Conservation (phyloP, 2,888 invertebrate species). For the Scaptomyza flava region DNA sequence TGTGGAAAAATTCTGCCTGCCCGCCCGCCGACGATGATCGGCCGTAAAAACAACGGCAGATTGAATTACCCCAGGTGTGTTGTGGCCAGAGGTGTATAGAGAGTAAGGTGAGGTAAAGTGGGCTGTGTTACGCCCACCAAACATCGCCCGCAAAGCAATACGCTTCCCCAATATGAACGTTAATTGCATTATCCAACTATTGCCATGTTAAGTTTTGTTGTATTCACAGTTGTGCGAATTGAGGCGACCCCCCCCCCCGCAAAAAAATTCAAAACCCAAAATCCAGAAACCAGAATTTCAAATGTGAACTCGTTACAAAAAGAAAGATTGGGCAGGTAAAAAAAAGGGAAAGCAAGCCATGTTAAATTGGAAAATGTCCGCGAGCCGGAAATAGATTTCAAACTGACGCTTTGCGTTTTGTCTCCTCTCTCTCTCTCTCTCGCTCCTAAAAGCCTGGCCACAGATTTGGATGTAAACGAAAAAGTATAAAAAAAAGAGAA, state of each 20-base stretch:
- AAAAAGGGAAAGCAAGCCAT: constrained; percentile 2
- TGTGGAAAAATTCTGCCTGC: constrained; percentile 57
- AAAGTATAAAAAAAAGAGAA: not conserved
- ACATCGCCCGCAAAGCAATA: constrained; percentile 44
- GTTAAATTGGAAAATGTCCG: constrained; percentile 49
- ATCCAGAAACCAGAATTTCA: constrained; percentile 17
- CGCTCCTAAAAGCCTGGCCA: constrained; percentile 37
- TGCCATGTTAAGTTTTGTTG: constrained; percentile 73
- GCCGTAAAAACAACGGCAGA: constrained; percentile 69
- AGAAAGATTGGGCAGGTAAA: not conserved
- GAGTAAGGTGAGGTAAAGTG: constrained; percentile 8
- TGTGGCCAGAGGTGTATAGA: constrained; percentile 1
- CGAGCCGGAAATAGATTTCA: constrained; percentile 75
- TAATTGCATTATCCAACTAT: constrained; percentile 81
- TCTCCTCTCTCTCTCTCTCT: not conserved
- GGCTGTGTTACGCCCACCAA: not conserved
- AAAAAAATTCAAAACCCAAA: not conserved
- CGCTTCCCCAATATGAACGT: constrained; percentile 64
- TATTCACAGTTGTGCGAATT: constrained; percentile 53
- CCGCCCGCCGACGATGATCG: constrained; percentile 15
- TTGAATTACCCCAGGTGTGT: constrained; percentile 67
- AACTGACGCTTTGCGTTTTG: constrained; percentile 37
- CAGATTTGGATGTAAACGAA: constrained; percentile 48
- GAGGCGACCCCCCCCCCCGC: too few relatives aligned
- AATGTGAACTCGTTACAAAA: constrained; percentile 22